Percentiles rank a stretch among this genome's conserved stretches.
Evolutionary conservation across 2,113 vertebrate genomes (phyloP).

Genomic region (Lamprologus speciosus): DNA sequence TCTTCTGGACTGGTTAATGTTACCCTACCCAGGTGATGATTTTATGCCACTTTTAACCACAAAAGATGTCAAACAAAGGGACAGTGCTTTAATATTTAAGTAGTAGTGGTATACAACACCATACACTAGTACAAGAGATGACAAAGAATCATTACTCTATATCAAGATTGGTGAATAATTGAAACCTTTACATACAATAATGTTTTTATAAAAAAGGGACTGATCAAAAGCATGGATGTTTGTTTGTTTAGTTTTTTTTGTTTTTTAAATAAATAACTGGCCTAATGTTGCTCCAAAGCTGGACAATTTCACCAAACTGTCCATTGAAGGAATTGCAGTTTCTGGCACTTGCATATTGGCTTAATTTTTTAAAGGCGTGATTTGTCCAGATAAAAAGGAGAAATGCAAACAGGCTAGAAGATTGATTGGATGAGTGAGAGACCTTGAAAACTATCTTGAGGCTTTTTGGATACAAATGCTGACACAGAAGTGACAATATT

Average conservation of each 20-base stretch:
- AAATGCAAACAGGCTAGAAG: neutral
- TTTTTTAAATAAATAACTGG: neutral
- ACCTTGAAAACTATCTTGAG: neutral
- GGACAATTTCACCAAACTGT: neutral
- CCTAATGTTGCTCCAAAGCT: neutral
- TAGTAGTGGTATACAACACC: neutral
- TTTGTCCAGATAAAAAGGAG: neutral
- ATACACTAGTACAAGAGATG: neutral
- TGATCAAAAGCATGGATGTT: neutral
- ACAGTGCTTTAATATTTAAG: neutral
- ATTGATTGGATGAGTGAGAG: neutral
- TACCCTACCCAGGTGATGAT: conserved; percentile 73
- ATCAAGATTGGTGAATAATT: neutral
- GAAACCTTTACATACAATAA: neutral
- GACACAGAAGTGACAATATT: neutral
- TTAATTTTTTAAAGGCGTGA: neutral
- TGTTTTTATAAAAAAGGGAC: neutral
- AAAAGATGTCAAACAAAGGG: neutral
- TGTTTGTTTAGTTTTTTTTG: neutral
- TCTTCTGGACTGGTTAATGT: conserved; percentile 82
- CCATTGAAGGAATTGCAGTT: neutral
- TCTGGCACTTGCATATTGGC: neutral
- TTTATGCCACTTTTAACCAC: neutral
- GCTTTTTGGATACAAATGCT: neutral
- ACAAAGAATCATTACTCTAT: neutral